Percentiles rank a stretch among this genome's conserved stretches.
Evolutionary conservation across 1,140 invertebrate genomes (phyloP).

Genomic region (Drosophila sp.): DNA sequence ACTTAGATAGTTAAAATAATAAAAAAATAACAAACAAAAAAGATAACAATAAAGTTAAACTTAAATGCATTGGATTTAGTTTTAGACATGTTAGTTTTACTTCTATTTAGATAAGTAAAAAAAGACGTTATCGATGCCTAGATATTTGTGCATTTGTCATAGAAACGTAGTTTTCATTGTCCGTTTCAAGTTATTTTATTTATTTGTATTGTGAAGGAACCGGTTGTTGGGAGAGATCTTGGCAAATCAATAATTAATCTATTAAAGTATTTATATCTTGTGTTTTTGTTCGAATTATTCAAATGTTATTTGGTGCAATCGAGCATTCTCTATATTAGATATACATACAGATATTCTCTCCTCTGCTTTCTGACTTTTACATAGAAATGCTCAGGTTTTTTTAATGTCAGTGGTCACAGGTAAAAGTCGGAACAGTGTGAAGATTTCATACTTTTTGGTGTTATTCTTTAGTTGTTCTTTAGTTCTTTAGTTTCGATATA

Average conservation of each 20-base stretch:
- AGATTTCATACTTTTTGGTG: constrained; percentile 41
- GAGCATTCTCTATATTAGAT: constrained; percentile 16
- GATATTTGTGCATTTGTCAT: constrained; percentile 40
- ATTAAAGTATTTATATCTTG: background rate
- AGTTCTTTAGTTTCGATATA: constrained; percentile 4
- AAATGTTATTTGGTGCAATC: constrained; percentile 23
- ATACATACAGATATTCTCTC: background rate
- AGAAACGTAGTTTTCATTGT: constrained; percentile 27
- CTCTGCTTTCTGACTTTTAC: background rate
- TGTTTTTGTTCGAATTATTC: background rate
- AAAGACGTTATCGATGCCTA: constrained; percentile 15
- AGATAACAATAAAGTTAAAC: constrained; percentile 13
- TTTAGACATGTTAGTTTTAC: constrained; percentile 4
- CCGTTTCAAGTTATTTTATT: constrained; percentile 17
- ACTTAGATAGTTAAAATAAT: constrained; percentile 3
- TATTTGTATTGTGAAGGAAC: constrained; percentile 34
- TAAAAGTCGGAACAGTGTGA: background rate
- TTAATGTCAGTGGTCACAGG: no score
- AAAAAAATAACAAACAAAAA: background rate
- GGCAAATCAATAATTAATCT: constrained; percentile 5
- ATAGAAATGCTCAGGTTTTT: background rate
- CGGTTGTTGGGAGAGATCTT: constrained; percentile 22
- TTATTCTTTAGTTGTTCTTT: constrained; percentile 19
- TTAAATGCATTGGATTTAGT: constrained; percentile 43
- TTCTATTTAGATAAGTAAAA: constrained; percentile 30